Conservation (phyloP, 1,140 invertebrate species). For the Halesus radiatus region DNA sequence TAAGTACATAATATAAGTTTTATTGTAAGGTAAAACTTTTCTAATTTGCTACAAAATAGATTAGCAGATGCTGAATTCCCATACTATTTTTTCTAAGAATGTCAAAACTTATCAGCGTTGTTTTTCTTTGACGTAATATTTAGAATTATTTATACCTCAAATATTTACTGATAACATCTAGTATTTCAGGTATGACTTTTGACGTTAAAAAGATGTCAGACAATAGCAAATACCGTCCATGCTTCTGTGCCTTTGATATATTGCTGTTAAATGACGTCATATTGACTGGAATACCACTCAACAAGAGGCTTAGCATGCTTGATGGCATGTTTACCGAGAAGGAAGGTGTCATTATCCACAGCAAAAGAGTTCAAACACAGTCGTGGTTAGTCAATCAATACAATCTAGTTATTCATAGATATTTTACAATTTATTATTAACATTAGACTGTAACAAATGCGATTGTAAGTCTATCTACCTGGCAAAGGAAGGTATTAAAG, state of each 20-base stretch:
- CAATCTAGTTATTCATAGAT: too few relatives aligned
- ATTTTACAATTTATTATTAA: too few relatives aligned
- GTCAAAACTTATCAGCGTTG: too few relatives aligned
- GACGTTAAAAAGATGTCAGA: constrained; percentile 85
- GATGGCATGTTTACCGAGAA: constrained; percentile 75
- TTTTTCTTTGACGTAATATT: neutral
- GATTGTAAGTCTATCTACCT: too few relatives aligned
- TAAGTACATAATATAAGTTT: too few relatives aligned
- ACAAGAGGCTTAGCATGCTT: constrained; percentile 78
- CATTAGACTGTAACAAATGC: too few relatives aligned
- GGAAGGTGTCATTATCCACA: constrained; percentile 79
- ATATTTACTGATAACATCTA: constrained; percentile 23
- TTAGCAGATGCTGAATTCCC: too few relatives aligned
- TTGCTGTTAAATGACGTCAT: constrained; percentile 85
- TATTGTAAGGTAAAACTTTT: too few relatives aligned
- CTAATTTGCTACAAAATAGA: too few relatives aligned
- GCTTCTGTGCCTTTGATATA: constrained; percentile 91
- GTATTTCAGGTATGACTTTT: constrained; percentile 75
- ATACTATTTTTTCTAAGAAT: too few relatives aligned
- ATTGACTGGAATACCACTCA: constrained; percentile 80
- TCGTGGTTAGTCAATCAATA: constrained; percentile 8
- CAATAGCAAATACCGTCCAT: constrained; percentile 79
- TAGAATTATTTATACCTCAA: neutral
- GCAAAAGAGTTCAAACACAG: constrained; percentile 61
- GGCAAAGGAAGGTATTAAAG: too few relatives aligned